Percentiles rank a stretch among this genome's conserved stretches.
Conservation (phyloP, 1,140 invertebrate genomes). For the Branchinecta lynchi region DNA sequence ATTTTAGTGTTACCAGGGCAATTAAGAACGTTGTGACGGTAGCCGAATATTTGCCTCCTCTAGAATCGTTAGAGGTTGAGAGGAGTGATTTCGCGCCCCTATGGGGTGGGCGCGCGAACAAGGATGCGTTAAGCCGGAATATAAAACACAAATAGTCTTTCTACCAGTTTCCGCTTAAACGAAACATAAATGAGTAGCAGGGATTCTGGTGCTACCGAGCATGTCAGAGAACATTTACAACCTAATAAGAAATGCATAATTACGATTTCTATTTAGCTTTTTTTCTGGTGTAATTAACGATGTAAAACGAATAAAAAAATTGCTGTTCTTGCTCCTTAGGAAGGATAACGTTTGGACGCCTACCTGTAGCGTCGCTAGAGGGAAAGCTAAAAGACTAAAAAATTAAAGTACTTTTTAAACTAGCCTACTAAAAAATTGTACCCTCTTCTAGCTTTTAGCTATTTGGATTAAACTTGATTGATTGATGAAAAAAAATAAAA, state of each 20-base stretch:
- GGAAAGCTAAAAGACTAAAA: no score
- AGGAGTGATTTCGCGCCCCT: constrained; percentile 32
- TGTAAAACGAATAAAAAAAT: constrained; percentile 10
- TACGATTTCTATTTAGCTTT: constrained; percentile 1
- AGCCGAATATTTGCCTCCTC: constrained; percentile 22
- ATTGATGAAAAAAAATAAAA: no score
- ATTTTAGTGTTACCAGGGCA: constrained; percentile 29
- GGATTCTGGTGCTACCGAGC: not conserved
- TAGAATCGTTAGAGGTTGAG: constrained; percentile 31
- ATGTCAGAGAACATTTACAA: not conserved
- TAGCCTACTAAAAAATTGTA: no score
- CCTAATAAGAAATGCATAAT: not conserved
- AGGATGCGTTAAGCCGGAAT: constrained; percentile 28
- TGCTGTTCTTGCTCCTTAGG: no score
- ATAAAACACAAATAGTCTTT: constrained; percentile 29
- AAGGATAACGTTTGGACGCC: no score
- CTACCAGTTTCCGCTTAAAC: not conserved
- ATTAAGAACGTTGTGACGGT: constrained; percentile 33
- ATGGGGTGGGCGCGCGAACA: constrained; percentile 35
- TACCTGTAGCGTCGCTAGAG: no score
- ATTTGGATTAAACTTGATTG: no score
- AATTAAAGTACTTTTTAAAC: no score
- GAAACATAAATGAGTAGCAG: not conserved
- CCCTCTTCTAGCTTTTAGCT: no score
- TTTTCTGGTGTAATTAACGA: constrained; percentile 12